Conservation (phyloP, 1,140 invertebrate genomes). For the Bombus soroeensis region DNA sequence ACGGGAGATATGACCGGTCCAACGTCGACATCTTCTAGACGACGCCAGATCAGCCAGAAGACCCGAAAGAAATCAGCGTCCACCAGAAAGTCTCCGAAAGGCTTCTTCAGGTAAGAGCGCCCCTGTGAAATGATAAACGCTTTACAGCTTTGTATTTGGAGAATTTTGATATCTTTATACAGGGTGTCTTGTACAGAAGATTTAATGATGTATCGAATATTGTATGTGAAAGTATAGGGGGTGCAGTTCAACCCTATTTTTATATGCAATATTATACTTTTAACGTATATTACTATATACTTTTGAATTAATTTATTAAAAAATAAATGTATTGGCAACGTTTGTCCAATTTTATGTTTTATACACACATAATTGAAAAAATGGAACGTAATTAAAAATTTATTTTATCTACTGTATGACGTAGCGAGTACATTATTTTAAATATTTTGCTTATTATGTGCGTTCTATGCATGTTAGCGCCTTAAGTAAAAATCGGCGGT, state of each 20-base stretch:
- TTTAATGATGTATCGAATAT: not conserved
- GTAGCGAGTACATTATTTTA: too few relatives aligned
- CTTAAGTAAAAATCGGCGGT: not conserved
- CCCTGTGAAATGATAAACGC: not conserved
- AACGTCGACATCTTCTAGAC: not conserved
- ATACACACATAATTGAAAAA: too few relatives aligned
- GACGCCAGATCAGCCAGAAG: not conserved
- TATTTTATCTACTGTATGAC: too few relatives aligned
- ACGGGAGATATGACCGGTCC: conserved; percentile 33
- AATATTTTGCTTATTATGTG: too few relatives aligned
- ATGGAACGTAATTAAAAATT: too few relatives aligned
- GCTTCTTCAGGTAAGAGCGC: conserved; percentile 15
- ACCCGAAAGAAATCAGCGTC: not conserved
- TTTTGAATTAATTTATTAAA: not conserved
- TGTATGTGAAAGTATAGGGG: too few relatives aligned
- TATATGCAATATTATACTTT: not conserved
- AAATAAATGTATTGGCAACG: not conserved
- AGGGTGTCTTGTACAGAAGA: not conserved
- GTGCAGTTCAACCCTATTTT: not conserved
- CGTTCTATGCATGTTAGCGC: too few relatives aligned
- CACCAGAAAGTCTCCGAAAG: not conserved
- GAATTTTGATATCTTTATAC: not conserved
- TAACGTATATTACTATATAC: not conserved
- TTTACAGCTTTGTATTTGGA: not conserved
- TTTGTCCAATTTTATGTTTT: too few relatives aligned